phyloP scores from a whole-genome alignment of 2,113 vertebrate species.

The Elaphurus davidianus region DNA sequence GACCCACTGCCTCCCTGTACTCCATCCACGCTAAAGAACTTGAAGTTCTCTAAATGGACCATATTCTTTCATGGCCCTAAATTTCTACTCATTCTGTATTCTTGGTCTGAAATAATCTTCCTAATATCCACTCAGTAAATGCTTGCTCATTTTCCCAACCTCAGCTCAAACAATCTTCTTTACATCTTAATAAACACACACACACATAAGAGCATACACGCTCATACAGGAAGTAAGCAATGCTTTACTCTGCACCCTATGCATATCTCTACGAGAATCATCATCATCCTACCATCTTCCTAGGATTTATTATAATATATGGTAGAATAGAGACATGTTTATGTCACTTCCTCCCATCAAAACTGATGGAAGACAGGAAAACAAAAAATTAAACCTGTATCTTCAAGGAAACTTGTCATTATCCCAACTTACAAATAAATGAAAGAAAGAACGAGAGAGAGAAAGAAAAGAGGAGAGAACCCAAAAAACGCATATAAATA shows the following conservation, averaged over 20 bases:
- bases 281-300: not conserved
- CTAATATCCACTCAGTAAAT: not conserved
- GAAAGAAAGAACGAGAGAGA: not conserved
- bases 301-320: not conserved
- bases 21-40: not conserved
- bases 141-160: not conserved
- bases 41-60: not conserved
- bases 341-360: not conserved
- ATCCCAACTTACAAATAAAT: not conserved
- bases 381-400: not conserved
- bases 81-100: not conserved
- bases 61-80: not conserved
- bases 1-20: not conserved
- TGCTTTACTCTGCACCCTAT: not conserved
- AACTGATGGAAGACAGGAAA: not conserved
- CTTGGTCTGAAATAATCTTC: not conserved
- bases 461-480: not conserved
- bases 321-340: not conserved
- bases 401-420: not conserved
- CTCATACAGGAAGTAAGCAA: not conserved
- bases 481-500: not conserved
- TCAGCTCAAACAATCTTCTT: not conserved
- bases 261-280: not conserved
- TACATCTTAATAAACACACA: not conserved
- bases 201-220: not conserved